Percentiles rank a stretch among this genome's conserved stretches.
Evolutionary conservation across 1,140 invertebrate species (phyloP).

Genomic region (Drosophila ananassae): DNA sequence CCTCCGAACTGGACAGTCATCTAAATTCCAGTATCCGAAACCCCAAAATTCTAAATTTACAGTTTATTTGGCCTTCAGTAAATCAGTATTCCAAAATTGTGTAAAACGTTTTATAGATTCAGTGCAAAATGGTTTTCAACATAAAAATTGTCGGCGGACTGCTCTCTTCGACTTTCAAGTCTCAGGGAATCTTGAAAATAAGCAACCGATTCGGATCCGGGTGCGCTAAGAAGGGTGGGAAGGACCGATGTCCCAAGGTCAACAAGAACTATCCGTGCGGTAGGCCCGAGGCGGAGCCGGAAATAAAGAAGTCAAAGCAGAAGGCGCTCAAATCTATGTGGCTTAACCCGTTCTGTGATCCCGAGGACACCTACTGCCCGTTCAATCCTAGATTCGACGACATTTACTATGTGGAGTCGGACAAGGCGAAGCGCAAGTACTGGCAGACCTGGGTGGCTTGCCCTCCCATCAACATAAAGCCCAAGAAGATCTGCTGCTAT

Average conservation of each 20-base stretch:
- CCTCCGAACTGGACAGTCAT: conserved; percentile 2
- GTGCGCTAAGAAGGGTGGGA: conserved; percentile 8
- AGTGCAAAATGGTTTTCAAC: neutral
- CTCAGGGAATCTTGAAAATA: neutral
- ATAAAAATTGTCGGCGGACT: neutral
- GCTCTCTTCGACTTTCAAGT: neutral
- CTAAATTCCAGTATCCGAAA: conserved; percentile 2
- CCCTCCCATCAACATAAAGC: conserved; percentile 54
- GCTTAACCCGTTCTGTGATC: conserved; percentile 69
- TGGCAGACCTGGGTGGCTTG: conserved; percentile 80
- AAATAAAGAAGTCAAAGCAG: neutral
- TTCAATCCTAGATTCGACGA: conserved; percentile 74
- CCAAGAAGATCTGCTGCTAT: conserved; percentile 67
- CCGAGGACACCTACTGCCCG: conserved; percentile 36
- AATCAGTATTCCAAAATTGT: neutral
- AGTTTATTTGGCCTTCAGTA: neutral
- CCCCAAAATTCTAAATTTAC: conserved; percentile 24
- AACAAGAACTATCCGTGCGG: conserved; percentile 45
- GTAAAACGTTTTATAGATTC: neutral
- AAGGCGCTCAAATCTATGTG: conserved; percentile 41
- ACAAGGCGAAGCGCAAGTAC: conserved; percentile 70
- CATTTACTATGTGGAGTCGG: conserved; percentile 75
- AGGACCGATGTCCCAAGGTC: conserved; percentile 16
- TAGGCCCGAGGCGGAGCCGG: conserved; percentile 10
- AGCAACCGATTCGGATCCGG: conserved; percentile 4